These are phyloP conservation scores for Sarcophilus harrisii DNA, from an alignment of 2,797 vertebrate genomes.

Conservation along the genomic window DNA sequence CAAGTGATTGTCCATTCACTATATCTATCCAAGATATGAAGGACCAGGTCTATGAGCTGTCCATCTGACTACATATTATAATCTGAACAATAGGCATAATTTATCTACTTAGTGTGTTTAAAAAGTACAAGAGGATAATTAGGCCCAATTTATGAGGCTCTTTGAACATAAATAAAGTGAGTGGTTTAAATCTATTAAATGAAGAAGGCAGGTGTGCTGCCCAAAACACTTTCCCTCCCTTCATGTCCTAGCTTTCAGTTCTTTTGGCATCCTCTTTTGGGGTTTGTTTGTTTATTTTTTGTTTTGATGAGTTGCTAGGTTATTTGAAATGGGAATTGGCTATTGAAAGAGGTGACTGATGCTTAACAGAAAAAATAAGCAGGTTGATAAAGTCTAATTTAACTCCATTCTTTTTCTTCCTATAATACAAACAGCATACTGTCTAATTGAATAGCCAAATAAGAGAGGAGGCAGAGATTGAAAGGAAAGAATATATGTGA, in stretches of 20 bases:
- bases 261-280: neutral
- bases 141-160: neutral
- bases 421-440: neutral
- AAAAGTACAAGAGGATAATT: neutral
- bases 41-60: neutral
- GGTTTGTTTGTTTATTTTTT: neutral
- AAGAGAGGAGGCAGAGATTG: neutral
- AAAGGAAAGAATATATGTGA: neutral
- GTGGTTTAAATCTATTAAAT: neutral
- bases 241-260: neutral
- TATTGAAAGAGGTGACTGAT: neutral
- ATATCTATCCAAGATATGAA: neutral
- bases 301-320: neutral
- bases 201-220: neutral
- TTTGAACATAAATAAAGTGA: neutral
- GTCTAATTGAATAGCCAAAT: neutral
- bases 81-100: neutral
- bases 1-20: neutral
- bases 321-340: neutral
- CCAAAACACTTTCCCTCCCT: neutral
- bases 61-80: neutral
- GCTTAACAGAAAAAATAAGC: neutral
- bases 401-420: neutral
- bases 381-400: neutral
- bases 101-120: neutral